A percentile compares a stretch with the other conserved stretches of the same genome.
Evolutionary conservation across 2,797 vertebrate genomes (phyloP).

Genomic region (Intellagama lesueurii): DNA sequence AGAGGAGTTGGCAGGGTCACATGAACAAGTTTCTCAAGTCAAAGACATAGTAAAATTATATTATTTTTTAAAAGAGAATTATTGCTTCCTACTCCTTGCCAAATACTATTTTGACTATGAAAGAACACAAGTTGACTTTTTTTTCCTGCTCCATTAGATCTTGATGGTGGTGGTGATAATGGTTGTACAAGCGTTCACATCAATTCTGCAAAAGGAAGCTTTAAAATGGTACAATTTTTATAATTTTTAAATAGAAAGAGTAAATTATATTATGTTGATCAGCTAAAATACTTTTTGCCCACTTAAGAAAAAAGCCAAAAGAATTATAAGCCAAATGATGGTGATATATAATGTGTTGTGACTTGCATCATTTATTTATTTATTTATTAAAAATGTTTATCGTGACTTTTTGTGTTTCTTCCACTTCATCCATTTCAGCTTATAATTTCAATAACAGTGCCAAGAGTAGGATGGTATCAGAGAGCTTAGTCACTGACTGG

Average conservation of each 20-base stretch:
- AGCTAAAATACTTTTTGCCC: constrained; percentile 52
- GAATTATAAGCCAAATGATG: constrained; percentile 76
- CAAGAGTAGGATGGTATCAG: constrained; percentile 55
- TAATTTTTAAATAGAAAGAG: constrained; percentile 3
- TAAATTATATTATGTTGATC: constrained; percentile 27
- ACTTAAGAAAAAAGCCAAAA: constrained; percentile 62
- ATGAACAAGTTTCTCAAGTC: neutral
- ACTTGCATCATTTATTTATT: constrained; percentile 34
- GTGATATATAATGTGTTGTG: constrained; percentile 54
- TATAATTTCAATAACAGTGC: constrained; percentile 78
- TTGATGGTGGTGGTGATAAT: neutral
- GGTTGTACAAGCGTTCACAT: constrained; percentile 14
- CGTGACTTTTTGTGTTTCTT: constrained; percentile 2
- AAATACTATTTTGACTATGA: neutral
- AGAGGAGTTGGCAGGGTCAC: neutral
- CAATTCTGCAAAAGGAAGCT: constrained; percentile 43
- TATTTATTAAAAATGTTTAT: neutral
- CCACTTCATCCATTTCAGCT: constrained; percentile 66
- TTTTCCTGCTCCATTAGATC: neutral
- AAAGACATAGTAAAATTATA: neutral
- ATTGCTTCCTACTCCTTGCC: neutral
- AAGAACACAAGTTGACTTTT: constrained; percentile 1
- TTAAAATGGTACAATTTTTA: constrained; percentile 1
- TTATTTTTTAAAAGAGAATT: neutral
- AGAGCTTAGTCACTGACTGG: constrained; percentile 46